Percentiles rank a stretch among this genome's conserved stretches.
These are phyloP conservation scores for Torymus auratus DNA, from an alignment of 2,888 invertebrate genomes.

Conservation along the genomic window DNA sequence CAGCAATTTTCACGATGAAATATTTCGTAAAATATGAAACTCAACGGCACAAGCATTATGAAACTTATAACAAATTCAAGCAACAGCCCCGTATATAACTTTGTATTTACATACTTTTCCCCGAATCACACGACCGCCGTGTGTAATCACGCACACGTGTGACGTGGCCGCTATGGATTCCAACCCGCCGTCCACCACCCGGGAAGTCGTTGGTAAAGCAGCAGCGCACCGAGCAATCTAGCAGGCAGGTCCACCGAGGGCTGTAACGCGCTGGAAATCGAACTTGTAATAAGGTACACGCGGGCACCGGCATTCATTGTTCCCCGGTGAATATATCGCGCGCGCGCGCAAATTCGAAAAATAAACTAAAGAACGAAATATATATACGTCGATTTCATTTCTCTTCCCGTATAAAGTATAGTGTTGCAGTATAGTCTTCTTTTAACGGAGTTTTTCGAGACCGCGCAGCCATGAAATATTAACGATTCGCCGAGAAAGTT, in stretches of 20 bases:
- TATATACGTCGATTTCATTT: slow-evolving; percentile 4
- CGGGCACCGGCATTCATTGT: slow-evolving; percentile 63
- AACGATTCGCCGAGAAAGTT: slow-evolving; percentile 18
- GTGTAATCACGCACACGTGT: background rate
- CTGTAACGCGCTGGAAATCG: slow-evolving; percentile 71
- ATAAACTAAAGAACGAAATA: slow-evolving; percentile 54
- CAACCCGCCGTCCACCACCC: background rate
- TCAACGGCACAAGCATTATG: no score
- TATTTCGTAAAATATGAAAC: no score
- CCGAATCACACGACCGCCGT: no score
- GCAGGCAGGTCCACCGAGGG: slow-evolving; percentile 66
- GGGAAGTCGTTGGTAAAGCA: slow-evolving; percentile 17
- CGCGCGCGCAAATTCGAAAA: slow-evolving; percentile 49
- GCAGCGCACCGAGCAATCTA: slow-evolving; percentile 63
- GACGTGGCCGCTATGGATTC: background rate
- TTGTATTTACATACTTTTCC: background rate
- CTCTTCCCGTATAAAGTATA: background rate
- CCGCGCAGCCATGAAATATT: slow-evolving; percentile 37
- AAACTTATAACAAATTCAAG: no score
- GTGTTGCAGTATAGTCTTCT: no score
- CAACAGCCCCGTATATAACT: no score
- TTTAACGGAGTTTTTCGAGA: background rate
- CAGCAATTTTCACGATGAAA: no score
- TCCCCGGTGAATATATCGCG: slow-evolving; percentile 63
- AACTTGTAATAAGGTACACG: slow-evolving; percentile 73